These are phyloP conservation scores for Dipodomys merriami DNA, from an alignment of 2,113 vertebrate genomes.

Conservation along the genomic window DNA sequence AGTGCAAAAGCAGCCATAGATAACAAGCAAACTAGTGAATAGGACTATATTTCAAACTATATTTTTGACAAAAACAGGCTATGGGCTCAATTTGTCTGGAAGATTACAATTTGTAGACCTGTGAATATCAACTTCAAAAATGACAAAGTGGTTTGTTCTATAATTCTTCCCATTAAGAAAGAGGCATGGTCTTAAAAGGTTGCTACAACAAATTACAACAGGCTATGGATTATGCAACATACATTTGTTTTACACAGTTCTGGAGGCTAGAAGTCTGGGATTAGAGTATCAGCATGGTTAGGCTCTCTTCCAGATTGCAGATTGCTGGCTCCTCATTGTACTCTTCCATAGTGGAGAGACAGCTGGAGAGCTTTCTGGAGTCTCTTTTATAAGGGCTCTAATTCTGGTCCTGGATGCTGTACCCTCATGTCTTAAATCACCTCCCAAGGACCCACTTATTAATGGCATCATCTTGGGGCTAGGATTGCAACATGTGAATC, in stretches of 20 bases:
- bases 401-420: neutral
- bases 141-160: neutral
- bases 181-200: neutral
- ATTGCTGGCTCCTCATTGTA: neutral
- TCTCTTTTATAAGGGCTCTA: neutral
- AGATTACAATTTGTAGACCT: neutral
- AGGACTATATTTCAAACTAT: neutral
- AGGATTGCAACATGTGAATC: neutral
- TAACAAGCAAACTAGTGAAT: neutral
- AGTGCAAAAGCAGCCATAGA: neutral
- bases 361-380: neutral
- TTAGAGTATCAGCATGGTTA: neutral
- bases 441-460: neutral
- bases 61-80: slow-evolving; percentile 6
- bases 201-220: neutral
- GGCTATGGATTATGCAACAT: neutral
- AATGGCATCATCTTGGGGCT: neutral
- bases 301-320: neutral
- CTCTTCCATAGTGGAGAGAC: neutral
- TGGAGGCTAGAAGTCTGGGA: neutral
- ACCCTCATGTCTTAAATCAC: neutral
- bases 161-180: neutral
- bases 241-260: neutral
- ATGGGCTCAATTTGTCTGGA: neutral
- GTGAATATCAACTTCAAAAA: neutral